A percentile compares a stretch with the other conserved stretches of the same genome.
These are phyloP conservation scores for Callorhinus ursinus DNA, from an alignment of 2,113 vertebrate genomes.

Conservation along the genomic window DNA sequence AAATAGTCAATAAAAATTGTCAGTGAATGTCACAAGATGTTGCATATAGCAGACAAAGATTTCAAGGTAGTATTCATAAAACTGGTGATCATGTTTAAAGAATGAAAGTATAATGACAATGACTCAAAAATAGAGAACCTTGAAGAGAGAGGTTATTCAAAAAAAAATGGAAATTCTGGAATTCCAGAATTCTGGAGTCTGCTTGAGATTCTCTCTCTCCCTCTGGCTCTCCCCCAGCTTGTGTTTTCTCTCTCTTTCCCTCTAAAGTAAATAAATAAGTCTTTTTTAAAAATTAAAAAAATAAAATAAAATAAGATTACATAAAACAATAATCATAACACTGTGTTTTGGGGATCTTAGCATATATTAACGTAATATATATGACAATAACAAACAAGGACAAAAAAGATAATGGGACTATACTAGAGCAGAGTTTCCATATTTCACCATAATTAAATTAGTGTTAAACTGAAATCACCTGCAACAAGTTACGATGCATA, in stretches of 20 bases:
- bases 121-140: neutral
- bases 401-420: neutral
- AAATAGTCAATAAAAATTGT: neutral
- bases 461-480: neutral
- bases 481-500: neutral
- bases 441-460: neutral
- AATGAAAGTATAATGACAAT: neutral
- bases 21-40: neutral
- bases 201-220: neutral
- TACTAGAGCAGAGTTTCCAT: neutral
- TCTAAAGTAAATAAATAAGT: neutral
- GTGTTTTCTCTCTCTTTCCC: neutral
- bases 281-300: neutral
- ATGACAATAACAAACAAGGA: neutral
- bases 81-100: neutral
- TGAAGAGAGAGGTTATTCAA: neutral
- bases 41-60: neutral
- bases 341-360: rapidly evolving
- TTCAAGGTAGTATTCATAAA: neutral
- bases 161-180: neutral
- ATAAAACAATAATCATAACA: neutral
- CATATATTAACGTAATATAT: neutral
- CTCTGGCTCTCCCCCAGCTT: neutral
- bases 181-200: neutral
- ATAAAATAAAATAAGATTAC: neutral